Base-by-base conservation (phyloP, 2,113 vertebrate species). In the Pelvicachromis taeniatus region DNA sequence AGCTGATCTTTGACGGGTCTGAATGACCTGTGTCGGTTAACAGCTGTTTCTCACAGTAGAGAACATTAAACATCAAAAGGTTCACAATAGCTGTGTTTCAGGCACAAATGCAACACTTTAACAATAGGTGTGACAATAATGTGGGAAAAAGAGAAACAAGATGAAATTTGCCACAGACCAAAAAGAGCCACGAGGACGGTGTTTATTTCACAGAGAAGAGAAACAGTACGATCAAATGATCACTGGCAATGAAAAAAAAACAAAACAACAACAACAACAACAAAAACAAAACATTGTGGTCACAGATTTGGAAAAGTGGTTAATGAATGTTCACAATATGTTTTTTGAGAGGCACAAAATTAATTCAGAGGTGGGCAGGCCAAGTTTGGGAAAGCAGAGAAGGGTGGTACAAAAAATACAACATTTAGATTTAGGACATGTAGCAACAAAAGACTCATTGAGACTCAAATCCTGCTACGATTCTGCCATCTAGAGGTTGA, bases 281-380 rank as follows among this genome's bases (percentile, higher is more conserved):
- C 23, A 16, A 50, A 42, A 7, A 50, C 13, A 13, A 5, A 5
- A 45, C 17, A 78, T 81, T 35, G 75, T 54, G 48, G 29, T 90
- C 85, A 92, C 82, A 90, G 65, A 87, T 42, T 79, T 10, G 52
- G 7, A 58, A 21, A 75, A 93, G 85, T 91, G 85, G 84, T 91
- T 78, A 3, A 81, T 17, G 12, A 70, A 77, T 9, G 70, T 78
- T 87, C 53, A 81, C 8, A 19, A 45, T 54, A 54, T 68, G 38
- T 45, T 70, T 56, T 4, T 55, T n/a, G 35, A 75, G 77, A 52
- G 9, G n/a, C 13, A 77, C 42, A n/a, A 35, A 9, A 40, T 23
- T n/a, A 33, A 9, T 19, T 9, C 19, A 40, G 78, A 55, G 29
- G 31, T 21, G 3, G 14, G n/a, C 13, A 33, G 63, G 11, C 17